Base-by-base conservation (phyloP, 2,797 vertebrate species). In the Rousettus madagascariensis region DNA sequence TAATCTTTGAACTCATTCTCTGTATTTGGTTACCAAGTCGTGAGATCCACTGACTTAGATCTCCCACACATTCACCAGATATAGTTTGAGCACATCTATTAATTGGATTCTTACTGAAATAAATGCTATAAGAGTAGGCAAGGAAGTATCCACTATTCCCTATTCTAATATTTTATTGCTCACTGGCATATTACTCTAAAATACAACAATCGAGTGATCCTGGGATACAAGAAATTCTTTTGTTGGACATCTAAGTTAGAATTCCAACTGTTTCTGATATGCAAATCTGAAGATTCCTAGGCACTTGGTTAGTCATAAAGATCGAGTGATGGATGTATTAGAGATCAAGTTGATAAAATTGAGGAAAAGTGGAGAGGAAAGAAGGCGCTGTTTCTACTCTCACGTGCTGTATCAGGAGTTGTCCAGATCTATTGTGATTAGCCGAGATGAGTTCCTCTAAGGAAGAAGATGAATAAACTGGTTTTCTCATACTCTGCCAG, bases 1-100 rank as follows among this genome's bases (percentile, higher is more conserved):
- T 93, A 87, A 79, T 79, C 30, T 86, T 72, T 90, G 55, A 93
- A 80, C 55, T 57, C 68, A 74, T 92, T 91, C 24, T 90, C 61
- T 92, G 28, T 85, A 41, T 74, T 87, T 80, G 30, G 17, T 83
- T 82, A 78, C n/a, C 41, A n/a, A 66, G 28, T 16, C 49, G 20
- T 63, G 61, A 84, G 16, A 16, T 72, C 51, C 10, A 26, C 51
- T 88, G 26, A 7, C 13, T 74, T 90, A 92, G 41, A 46, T 53
- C 20, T 87, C 26, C 51, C 5, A 63, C 53, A 30, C 10, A 55
- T 38, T 53, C 24, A 89, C 41, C 46, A 94, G 87, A 79, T 61
- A 57, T 28, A 92, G 33, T 57, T 75, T 49, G 65, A 55, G 5
- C 22, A 36, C 36, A 13, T 82, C 61, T 91, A 33, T 65, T 83